Base-by-base conservation (phyloP, 2,113 vertebrate genomes). In the Pipa parva region DNA sequence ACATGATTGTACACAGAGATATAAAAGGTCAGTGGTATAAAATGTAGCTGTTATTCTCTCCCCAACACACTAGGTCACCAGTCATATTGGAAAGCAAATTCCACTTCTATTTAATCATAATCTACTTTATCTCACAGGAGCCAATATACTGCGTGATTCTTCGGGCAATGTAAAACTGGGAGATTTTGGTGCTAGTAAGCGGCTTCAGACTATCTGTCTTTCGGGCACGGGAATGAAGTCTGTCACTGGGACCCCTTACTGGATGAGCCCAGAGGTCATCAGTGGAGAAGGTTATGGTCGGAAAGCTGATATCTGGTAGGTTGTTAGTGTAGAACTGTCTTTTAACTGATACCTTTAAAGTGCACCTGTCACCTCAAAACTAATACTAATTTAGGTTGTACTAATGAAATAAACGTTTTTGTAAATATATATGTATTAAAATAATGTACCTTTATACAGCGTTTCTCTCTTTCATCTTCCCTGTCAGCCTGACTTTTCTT, bases 261-360 rank as follows among this genome's bases (percentile, higher is more conserved):
- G 97, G 97, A 99, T 99, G 97, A 99, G 97, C 71, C 97, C 97
- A 0, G 97, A 99, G 74, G 97, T 99, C 49, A 99, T 99, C 79
- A 98, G 97, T 36, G 97, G 97, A 46, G 96, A 99, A 81, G 97
- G 97, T 9, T 99, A 99, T 0, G 97, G 97, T 65, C 87, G 97
- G 73, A 99, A 98, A 83, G 97, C 97, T 3, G 97, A 99, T 78
- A 95, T 99, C 81, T 99, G 97, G 97, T 98, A 87, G 73, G 91
- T 85, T 15, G 1, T 15, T 50, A 50, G 22, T 24, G 39, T 17
- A 15, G 15, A 42, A 5, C 4, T 1, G 15, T 15, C n/a, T n/a
- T n/a, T n/a, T n/a, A n/a, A n/a, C n/a, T n/a, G n/a, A n/a, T n/a
- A n/a, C n/a, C n/a, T n/a, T n/a, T n/a, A n/a, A n/a, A n/a, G n/a